Conservation (phyloP, 2,888 invertebrate species). For the Luffia ferchaultella region DNA sequence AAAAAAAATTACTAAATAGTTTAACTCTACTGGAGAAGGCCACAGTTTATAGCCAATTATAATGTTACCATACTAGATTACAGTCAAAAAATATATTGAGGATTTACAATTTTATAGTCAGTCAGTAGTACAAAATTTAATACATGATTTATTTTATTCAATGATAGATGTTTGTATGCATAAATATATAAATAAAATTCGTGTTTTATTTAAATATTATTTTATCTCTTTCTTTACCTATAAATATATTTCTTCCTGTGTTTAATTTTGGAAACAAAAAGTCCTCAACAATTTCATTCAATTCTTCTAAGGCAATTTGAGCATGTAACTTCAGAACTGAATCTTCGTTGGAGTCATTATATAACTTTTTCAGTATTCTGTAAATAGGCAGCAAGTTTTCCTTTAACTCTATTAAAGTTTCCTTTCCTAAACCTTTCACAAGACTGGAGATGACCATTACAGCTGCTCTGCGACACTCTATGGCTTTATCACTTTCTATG, state of each 20-base stretch:
- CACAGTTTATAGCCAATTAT: too few relatives aligned
- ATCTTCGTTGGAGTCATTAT: constrained; percentile 71
- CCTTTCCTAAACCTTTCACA: constrained; percentile 77
- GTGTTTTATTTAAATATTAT: constrained; percentile 1
- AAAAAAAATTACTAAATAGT: too few relatives aligned
- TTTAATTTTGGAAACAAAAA: constrained; percentile 50
- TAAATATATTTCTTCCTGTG: constrained; percentile 2
- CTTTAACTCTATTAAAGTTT: constrained; percentile 72
- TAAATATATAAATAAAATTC: background rate
- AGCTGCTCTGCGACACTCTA: constrained; percentile 81
- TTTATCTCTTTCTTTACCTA: background rate
- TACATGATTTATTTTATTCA: too few relatives aligned
- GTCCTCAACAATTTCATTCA: constrained; percentile 72
- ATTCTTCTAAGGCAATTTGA: constrained; percentile 79
- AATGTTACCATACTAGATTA: too few relatives aligned
- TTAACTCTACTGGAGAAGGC: too few relatives aligned
- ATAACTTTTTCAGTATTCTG: constrained; percentile 71
- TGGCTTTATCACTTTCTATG: constrained; percentile 73
- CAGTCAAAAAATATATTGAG: too few relatives aligned
- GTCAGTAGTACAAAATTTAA: too few relatives aligned
- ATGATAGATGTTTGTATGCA: background rate
- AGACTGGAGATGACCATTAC: constrained; percentile 79
- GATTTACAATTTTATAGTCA: too few relatives aligned
- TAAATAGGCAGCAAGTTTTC: constrained; percentile 75
- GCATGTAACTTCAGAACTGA: constrained; percentile 74